A percentile compares a stretch with the other conserved stretches of the same genome.
Evolutionary conservation across 1,140 invertebrate species (phyloP).

Genomic region (Aleiodes sp.): DNA sequence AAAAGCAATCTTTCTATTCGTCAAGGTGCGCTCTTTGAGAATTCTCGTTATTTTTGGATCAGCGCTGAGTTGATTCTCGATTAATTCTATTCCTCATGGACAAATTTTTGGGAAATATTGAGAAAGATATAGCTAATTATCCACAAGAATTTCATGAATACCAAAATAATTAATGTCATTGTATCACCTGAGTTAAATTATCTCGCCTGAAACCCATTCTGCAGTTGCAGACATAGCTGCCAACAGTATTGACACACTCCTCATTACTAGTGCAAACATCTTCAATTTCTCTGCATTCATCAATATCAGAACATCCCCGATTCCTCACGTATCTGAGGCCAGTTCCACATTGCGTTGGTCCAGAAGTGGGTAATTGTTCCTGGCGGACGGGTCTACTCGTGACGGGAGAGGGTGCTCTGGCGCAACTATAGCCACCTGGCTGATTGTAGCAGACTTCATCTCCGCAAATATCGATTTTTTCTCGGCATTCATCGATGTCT

Average conservation of each 20-base stretch:
- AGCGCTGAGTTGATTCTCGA: no score
- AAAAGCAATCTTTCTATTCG: no score
- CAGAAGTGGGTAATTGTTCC: conserved; percentile 35
- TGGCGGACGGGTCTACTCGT: conserved; percentile 33
- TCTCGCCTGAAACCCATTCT: conserved; percentile 67
- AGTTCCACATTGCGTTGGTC: conserved; percentile 30
- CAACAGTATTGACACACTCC: conserved; percentile 65
- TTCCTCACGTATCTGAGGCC: conserved; percentile 49
- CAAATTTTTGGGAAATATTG: no score
- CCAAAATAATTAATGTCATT: background rate
- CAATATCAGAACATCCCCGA: conserved; percentile 71
- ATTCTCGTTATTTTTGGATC: no score
- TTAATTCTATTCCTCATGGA: no score
- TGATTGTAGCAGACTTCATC: conserved; percentile 68
- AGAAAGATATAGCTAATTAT: no score
- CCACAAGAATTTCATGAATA: no score
- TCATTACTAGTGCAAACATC: conserved; percentile 67
- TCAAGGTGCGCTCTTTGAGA: no score
- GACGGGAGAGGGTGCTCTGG: conserved; percentile 56
- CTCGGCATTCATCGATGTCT: conserved; percentile 70
- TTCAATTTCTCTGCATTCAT: conserved; percentile 71
- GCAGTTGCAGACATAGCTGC: conserved; percentile 68
- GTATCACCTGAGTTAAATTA: conserved; percentile 57
- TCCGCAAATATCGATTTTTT: conserved; percentile 50
- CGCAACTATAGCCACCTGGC: conserved; percentile 69